Percentiles rank a stretch among this genome's conserved stretches.
Conservation (phyloP, 2,113 vertebrate species). For the Oryzias melastigma region DNA sequence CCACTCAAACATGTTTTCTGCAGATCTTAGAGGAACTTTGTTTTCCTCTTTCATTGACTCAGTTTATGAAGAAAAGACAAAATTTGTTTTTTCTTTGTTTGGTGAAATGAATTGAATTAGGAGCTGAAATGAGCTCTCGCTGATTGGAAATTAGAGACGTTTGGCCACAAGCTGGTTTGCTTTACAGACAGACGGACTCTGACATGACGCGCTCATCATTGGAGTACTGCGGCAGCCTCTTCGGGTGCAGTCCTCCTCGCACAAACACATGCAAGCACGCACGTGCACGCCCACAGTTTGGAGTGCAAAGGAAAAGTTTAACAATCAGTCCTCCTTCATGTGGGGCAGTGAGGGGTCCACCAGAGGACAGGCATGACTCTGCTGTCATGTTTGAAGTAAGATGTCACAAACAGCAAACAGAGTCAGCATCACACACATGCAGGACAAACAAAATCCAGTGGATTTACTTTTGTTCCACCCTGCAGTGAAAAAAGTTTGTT, state of each 20-base stretch:
- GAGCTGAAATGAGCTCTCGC: conserved; percentile 47
- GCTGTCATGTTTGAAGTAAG: too few relatives aligned
- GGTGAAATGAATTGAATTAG: conserved; percentile 54
- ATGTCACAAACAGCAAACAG: too few relatives aligned
- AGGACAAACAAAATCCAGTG: not conserved
- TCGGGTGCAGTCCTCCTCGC: too few relatives aligned
- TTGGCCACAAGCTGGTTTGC: conserved; percentile 47
- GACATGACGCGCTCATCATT: conserved; percentile 42
- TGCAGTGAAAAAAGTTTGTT: conserved; percentile 44
- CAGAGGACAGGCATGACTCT: too few relatives aligned
- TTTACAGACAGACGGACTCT: conserved; percentile 44
- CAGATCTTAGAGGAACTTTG: conserved; percentile 43
- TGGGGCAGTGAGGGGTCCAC: too few relatives aligned
- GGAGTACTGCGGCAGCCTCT: conserved; percentile 6
- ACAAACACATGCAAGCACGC: conserved; percentile 20
- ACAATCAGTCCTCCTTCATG: too few relatives aligned
- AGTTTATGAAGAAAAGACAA: not conserved
- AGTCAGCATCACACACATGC: not conserved
- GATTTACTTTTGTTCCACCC: conserved; percentile 29
- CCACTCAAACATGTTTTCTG: conserved; percentile 36
- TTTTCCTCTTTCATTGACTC: too few relatives aligned
- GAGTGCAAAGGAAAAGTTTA: too few relatives aligned
- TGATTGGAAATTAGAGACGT: conserved; percentile 61
- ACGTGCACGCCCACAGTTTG: not conserved
- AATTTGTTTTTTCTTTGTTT: not conserved